Base-by-base conservation (phyloP, 2,888 invertebrate genomes). In the Phaedon cochleariae region DNA sequence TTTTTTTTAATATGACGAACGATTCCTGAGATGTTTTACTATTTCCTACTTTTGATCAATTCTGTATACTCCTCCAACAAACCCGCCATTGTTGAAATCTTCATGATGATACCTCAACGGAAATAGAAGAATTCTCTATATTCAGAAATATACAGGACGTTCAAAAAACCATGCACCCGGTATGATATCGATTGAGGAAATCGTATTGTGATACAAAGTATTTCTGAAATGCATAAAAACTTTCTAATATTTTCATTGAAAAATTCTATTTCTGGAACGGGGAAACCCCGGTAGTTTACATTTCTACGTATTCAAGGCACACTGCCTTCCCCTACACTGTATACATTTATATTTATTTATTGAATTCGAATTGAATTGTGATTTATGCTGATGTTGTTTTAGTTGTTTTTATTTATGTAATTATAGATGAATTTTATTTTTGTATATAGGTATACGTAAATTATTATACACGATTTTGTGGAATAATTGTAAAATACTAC, bases 341-440 rank as follows among this genome's bases (percentile, higher is more conserved):
- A 29, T 65, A 53, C 26, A 54, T 48, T 57, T 51, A 57, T 57
- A 65, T 57, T 65, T 65, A 65, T 65, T 65, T 65, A 61, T 58
- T 60, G 34, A 60, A 37, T 53, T 62, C 9, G 53, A 60, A 64
- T 22, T 48, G 54, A 62, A 65, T 62, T 69, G 67, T 69, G 69
- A 67, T 67, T 65, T 61, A 61, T 54, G 51, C 52, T 62, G 41
- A 51, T 63, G 59, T 15, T 62, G 34, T 60, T 62, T 41, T 67
- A 67, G 31, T 64, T 65, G 58, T 59, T 59, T 64, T 59, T 59
- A 62, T 66, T 62, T 61, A 31, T 69, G 59, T 69, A 65, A 52
- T 55, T 64, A 66, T 66, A 64, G 59, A 66, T 45, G 45, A 62
- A 66, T 67, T 67, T 69, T 66, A 66, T 69, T 66, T 69, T 69